A percentile compares a stretch with the other conserved stretches of the same genome.
Evolutionary conservation across 2,888 invertebrate species (phyloP).

Genomic region (Microctonus brassicae): DNA sequence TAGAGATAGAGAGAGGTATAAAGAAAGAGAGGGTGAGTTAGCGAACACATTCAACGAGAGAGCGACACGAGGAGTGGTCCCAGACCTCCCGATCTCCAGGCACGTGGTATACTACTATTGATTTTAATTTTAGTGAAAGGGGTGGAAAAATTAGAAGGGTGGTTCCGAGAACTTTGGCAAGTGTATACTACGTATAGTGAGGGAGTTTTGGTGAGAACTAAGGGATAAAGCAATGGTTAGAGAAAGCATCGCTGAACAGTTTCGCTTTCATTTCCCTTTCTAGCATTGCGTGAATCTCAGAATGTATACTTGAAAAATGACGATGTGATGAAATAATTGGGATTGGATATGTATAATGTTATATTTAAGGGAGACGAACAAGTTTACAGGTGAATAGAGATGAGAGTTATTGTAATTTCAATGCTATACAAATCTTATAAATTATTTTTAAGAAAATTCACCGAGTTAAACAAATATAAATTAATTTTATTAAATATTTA

Average conservation of each 20-base stretch:
- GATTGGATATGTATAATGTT: too few species aligned
- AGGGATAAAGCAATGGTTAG: constrained; percentile 59
- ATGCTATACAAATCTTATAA: too few species aligned
- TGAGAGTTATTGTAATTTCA: too few species aligned
- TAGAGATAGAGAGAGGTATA: constrained; percentile 27
- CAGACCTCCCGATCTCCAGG: constrained; percentile 55
- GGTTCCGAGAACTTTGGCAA: constrained; percentile 53
- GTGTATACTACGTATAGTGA: constrained; percentile 1
- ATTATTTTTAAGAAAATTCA: too few species aligned
- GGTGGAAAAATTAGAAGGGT: constrained; percentile 71
- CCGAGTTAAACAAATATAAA: too few species aligned
- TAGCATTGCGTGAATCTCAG: constrained; percentile 45
- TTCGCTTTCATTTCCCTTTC: constrained; percentile 68
- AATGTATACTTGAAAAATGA: constrained; percentile 24
- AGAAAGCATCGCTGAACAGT: constrained; percentile 63
- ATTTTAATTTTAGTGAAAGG: constrained; percentile 71
- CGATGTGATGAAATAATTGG: constrained; percentile 37
- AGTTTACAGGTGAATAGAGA: too few species aligned
- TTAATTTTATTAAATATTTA: too few species aligned
- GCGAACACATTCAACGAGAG: constrained; percentile 10
- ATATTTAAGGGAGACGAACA: too few species aligned
- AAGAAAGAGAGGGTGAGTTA: constrained; percentile 18
- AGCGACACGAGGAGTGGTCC: constrained; percentile 34
- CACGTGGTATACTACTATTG: constrained; percentile 70
- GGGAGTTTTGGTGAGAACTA: constrained; percentile 43